A percentile compares a stretch with the other conserved stretches of the same genome.
These are phyloP conservation scores for Rhagium mordax DNA, from an alignment of 2,888 invertebrate species.

Conservation along the genomic window DNA sequence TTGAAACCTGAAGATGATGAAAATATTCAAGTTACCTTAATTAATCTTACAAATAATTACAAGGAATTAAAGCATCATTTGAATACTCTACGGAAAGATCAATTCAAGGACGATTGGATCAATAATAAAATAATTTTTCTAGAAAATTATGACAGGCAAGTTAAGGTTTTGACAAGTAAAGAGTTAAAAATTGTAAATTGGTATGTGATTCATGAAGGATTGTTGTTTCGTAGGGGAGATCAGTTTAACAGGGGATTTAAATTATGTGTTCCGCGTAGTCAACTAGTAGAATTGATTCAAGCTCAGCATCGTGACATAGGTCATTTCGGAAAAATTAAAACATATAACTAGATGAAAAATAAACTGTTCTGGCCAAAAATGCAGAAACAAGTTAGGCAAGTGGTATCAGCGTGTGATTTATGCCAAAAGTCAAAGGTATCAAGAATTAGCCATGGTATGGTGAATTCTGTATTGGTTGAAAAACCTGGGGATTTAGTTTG, in stretches of 20 bases:
- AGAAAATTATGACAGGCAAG: not conserved
- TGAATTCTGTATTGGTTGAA: not conserved
- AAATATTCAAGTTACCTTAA: not conserved
- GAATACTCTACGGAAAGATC: not conserved
- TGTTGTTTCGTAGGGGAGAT: slow-evolving; percentile 1
- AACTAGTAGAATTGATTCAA: not conserved
- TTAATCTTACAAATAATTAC: not conserved
- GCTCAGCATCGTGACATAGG: slow-evolving; percentile 8
- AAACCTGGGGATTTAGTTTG: not conserved
- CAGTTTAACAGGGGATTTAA: not conserved
- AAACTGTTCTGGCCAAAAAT: slow-evolving; percentile 12
- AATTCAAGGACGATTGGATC: not conserved
- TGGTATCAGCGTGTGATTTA: slow-evolving; percentile 8
- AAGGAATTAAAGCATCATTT: not conserved
- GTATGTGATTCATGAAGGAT: slow-evolving; percentile 17
- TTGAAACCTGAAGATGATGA: not conserved
- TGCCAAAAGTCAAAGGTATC: slow-evolving; percentile 6
- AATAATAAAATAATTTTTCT: not conserved
- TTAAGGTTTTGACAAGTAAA: not conserved
- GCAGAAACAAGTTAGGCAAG: not conserved
- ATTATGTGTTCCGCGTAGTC: not conserved
- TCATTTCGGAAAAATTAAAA: slow-evolving; percentile 11
- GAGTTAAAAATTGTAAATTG: too few species aligned
- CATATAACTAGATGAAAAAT: not conserved
- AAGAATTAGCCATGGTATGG: not conserved